phyloP scores from a whole-genome alignment of 2,888 invertebrate species.

The Sinodicranocentrus sp. region DNA sequence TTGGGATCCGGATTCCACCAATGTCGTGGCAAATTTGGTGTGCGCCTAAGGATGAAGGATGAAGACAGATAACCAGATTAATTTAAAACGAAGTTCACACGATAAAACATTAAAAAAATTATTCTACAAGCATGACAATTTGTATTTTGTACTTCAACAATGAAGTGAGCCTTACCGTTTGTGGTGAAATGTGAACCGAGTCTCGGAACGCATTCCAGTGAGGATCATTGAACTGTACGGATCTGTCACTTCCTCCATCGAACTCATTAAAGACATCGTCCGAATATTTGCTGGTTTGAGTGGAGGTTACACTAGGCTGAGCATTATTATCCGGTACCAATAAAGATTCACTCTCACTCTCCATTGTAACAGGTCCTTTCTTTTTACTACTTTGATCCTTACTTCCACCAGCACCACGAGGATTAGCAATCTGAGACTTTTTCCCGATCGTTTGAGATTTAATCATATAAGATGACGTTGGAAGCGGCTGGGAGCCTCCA shows the following conservation, averaged over 20 bases:
- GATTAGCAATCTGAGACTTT: not conserved
- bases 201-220: constrained; percentile 30
- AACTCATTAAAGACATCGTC: not conserved
- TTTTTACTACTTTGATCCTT: not conserved
- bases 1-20: constrained; percentile 8
- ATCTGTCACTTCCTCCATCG: not conserved
- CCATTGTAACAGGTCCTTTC: not conserved
- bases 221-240: constrained; percentile 23
- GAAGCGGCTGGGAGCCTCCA: not conserved
- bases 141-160: too few relatives aligned
- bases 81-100: not conserved
- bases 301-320: not conserved
- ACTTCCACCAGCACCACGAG: not conserved
- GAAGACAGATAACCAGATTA: not conserved
- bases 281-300: not conserved
- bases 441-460: not conserved
- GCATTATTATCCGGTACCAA: not conserved
- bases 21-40: not conserved
- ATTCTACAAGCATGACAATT: not conserved
- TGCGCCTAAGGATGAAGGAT: constrained; percentile 12
- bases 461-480: not conserved
- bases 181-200: not conserved
- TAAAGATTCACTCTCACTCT: not conserved
- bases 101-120: not conserved
- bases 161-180: constrained; percentile 20